Conservation (phyloP, 2,888 invertebrate genomes). For the Drosophila rubida region DNA sequence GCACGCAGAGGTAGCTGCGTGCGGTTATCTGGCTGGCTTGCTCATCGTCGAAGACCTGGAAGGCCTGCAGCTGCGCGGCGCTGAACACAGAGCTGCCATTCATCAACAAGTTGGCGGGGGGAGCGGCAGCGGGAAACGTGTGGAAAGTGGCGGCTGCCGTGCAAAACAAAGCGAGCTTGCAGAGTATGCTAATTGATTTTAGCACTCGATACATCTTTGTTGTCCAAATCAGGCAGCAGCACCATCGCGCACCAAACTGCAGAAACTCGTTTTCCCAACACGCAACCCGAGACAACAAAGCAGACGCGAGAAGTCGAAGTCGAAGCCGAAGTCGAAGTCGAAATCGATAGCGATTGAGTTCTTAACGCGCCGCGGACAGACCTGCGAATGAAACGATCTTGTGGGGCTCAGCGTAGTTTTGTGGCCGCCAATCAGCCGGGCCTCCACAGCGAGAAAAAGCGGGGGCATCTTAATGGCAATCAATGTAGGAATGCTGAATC, state of each 20-base stretch:
- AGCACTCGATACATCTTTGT: slow-evolving; percentile 73
- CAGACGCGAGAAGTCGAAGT: too few relatives aligned
- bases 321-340: not conserved
- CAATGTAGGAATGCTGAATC: not conserved
- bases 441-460: slow-evolving; percentile 34
- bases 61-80: slow-evolving; percentile 49
- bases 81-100: slow-evolving; percentile 61
- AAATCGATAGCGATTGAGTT: slow-evolving; percentile 27
- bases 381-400: slow-evolving; percentile 71
- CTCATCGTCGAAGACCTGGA: slow-evolving; percentile 62
- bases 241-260: slow-evolving; percentile 57
- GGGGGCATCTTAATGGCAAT: not conserved
- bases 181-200: slow-evolving; percentile 76
- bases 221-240: slow-evolving; percentile 51
- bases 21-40: slow-evolving; percentile 44
- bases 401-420: slow-evolving; percentile 58
- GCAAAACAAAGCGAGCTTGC: slow-evolving; percentile 44
- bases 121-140: not conserved
- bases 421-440: slow-evolving; percentile 39
- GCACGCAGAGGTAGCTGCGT: slow-evolving; percentile 72
- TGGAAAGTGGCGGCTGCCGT: slow-evolving; percentile 4
- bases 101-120: slow-evolving; percentile 4
- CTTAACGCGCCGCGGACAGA: slow-evolving; percentile 61
- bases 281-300: not conserved
- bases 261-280: slow-evolving; percentile 62